phyloP scores from a whole-genome alignment of 2,797 vertebrate species.

The Acipenser ruthenus region DNA sequence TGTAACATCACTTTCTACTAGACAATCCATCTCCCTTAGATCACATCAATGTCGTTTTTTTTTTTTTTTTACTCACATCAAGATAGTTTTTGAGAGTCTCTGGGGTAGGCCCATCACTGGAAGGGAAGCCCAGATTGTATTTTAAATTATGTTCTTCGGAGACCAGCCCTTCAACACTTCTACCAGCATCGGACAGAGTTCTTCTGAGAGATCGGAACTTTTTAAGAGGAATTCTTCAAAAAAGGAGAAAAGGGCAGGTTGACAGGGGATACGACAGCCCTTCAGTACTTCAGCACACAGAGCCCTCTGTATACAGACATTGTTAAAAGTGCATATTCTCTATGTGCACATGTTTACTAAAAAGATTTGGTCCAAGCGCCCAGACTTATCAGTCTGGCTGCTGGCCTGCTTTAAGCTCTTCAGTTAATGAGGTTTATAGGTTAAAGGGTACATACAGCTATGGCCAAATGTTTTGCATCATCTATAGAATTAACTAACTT shows the following conservation, averaged over 20 bases:
- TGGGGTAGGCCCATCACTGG: slow-evolving; percentile 60
- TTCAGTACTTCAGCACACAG: background rate
- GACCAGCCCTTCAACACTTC: slow-evolving; percentile 53
- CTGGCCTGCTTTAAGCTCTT: too few species aligned
- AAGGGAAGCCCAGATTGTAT: slow-evolving; percentile 62
- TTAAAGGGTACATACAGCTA: too few species aligned
- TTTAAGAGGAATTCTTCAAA: slow-evolving; percentile 74
- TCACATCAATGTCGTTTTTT: too few species aligned
- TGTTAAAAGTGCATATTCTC: too few species aligned
- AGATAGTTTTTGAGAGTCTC: slow-evolving; percentile 89
- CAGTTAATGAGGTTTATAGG: too few species aligned
- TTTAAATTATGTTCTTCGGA: slow-evolving; percentile 53
- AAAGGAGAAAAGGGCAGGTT: background rate
- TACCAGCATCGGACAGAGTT: slow-evolving; percentile 62
- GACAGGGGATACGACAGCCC: background rate
- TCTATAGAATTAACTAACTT: too few species aligned
- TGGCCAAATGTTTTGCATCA: too few species aligned
- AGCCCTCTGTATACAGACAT: background rate
- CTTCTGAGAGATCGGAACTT: slow-evolving; percentile 84
- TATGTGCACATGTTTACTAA: too few species aligned
- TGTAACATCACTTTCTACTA: background rate
- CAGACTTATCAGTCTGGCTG: too few species aligned
- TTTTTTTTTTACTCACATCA: slow-evolving; percentile 67
- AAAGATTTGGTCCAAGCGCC: too few species aligned
- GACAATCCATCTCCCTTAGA: background rate